A percentile compares a stretch with the other conserved stretches of the same genome.
These are phyloP conservation scores for Alethe diademata DNA, from an alignment of 2,113 vertebrate species.

Conservation along the genomic window DNA sequence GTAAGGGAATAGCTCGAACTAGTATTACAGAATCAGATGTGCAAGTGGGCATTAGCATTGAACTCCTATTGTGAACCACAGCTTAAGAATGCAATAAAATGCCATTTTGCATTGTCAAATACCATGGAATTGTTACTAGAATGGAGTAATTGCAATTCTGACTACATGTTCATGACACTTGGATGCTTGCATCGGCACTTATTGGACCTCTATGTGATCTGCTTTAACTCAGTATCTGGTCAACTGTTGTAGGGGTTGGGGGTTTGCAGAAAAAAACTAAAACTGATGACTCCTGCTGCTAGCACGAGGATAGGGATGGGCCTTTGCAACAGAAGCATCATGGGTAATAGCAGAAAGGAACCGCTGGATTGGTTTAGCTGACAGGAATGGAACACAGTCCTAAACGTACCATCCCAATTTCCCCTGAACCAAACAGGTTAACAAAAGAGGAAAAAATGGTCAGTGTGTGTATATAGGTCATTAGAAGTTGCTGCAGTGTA, in stretches of 20 bases:
- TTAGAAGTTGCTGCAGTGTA: neutral
- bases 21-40: neutral
- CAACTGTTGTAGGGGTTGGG: neutral
- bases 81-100: neutral
- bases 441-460: neutral
- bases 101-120: neutral
- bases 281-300: neutral
- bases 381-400: neutral
- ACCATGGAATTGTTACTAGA: neutral
- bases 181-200: neutral
- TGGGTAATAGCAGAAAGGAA: neutral
- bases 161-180: neutral
- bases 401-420: rapidly evolving
- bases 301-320: neutral
- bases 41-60: neutral
- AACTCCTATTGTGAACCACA: neutral
- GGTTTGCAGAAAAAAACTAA: neutral
- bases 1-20: neutral
- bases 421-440: neutral
- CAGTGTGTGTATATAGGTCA: neutral
- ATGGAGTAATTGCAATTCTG: neutral
- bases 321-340: neutral
- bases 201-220: neutral
- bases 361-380: neutral
- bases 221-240: neutral